A percentile compares a stretch with the other conserved stretches of the same genome.
phyloP scores from a whole-genome alignment of 2,888 invertebrate species.

The Morinoia aosen region DNA sequence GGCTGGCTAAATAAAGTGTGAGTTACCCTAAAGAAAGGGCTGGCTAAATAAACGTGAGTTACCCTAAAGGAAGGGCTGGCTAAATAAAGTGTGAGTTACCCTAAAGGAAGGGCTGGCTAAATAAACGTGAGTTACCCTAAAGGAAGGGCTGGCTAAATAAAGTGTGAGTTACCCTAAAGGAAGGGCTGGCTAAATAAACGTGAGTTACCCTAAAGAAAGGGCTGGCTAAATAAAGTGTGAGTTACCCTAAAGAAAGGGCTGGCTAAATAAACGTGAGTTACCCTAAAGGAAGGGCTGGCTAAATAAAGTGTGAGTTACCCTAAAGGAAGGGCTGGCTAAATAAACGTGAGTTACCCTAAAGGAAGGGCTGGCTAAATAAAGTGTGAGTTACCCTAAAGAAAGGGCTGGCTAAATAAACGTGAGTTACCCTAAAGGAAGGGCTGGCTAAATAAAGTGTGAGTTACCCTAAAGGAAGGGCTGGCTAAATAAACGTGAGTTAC shows the following conservation, averaged over 20 bases:
- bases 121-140: too few relatives aligned
- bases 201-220: not conserved
- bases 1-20: not conserved
- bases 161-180: too few relatives aligned
- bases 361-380: not conserved
- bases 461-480: not conserved
- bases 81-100: too few relatives aligned
- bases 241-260: not conserved
- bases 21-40: not conserved
- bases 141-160: not conserved
- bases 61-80: not conserved
- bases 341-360: too few relatives aligned
- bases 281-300: not conserved
- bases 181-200: not conserved
- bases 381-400: too few relatives aligned
- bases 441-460: too few relatives aligned
- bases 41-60: too few relatives aligned
- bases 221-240: not conserved
- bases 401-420: not conserved
- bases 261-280: too few relatives aligned
- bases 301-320: too few relatives aligned
- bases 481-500: too few relatives aligned
- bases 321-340: not conserved
- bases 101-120: not conserved
- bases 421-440: not conserved